Evolutionary conservation across 2,888 invertebrate species (phyloP), one percentile per base, ranked within the genome.

Genomic region (Oeneis ivallda): DNA sequence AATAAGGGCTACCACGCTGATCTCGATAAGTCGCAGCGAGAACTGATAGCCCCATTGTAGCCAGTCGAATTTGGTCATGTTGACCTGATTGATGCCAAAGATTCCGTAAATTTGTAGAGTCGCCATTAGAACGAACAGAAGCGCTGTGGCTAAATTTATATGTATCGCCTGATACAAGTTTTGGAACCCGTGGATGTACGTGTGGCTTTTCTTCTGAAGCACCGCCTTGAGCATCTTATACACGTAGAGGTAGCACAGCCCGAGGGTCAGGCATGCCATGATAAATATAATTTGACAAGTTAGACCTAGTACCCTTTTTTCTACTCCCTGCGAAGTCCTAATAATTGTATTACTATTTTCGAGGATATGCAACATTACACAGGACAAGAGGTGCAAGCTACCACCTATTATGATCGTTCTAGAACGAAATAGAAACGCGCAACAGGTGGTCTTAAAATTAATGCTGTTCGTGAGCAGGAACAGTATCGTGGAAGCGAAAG

Each of bases 41-140:
- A 97, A 95, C 80, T 98, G 97, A 88, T 96, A 98, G 19, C 96
- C 96, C 97, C 97, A 98, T 92, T 98, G 96, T 4, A 97, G 93
- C 98, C 98, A 98, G 69, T 95, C 95, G 75, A 95, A 94, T 75
- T 95, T 95, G 1, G 93, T 93, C 87, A 93, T 93, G 65, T 89
- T 92, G 19, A 93, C 93, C 75, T 91, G 91, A 70, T 89, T 90
- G 60, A 92, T 90, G 7, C 89, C 89, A 64, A 92, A 85, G 59
- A 92, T 92, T 1, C 96, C 97, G 81, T 97, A 98, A 32, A 98
- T 94, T 79, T 98, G 97, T 34, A 98, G 93, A 13, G 94, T 94
- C 1, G 97, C 97, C 90, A 97, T 93, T 32, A 98, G 85, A 13
- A 98, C 93, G 79, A 97, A 97, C 37, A 98, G 89, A 74, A 98